These are phyloP conservation scores for Acleris literana DNA, from an alignment of 2,888 invertebrate genomes.

Conservation along the genomic window DNA sequence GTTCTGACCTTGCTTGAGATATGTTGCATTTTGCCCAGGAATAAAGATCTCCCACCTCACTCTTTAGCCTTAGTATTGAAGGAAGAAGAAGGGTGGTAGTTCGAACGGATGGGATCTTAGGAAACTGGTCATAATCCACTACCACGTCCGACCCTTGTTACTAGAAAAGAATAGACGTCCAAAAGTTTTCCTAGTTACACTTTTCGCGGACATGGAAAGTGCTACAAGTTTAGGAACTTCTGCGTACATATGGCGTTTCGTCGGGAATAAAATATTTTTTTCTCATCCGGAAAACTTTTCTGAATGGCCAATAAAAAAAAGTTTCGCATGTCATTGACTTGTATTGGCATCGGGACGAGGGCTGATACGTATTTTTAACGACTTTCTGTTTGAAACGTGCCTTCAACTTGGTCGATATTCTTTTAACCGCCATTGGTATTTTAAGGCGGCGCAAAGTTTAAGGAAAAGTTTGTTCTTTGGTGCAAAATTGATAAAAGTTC, in stretches of 20 bases:
- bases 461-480: slow-evolving; percentile 3
- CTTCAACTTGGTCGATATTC: slow-evolving; percentile 29
- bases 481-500: slow-evolving; percentile 33
- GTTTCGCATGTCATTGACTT: slow-evolving; percentile 36
- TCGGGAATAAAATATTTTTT: slow-evolving; percentile 35
- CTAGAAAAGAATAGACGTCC: slow-evolving; percentile 33
- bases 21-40: slow-evolving; percentile 29
- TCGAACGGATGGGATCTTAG: slow-evolving; percentile 3
- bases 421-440: slow-evolving; percentile 30
- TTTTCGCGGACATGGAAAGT: slow-evolving; percentile 31
- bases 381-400: slow-evolving; percentile 27
- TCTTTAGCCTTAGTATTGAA: neutral
- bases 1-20: slow-evolving; percentile 35
- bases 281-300: slow-evolving; percentile 29
- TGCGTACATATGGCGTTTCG: slow-evolving; percentile 37
- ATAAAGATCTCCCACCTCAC: slow-evolving; percentile 14
- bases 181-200: slow-evolving; percentile 35
- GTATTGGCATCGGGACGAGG: slow-evolving; percentile 30
- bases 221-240: slow-evolving; percentile 29
- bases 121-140: slow-evolving; percentile 30
- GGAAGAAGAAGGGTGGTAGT: neutral
- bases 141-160: slow-evolving; percentile 34
- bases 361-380: slow-evolving; percentile 34
- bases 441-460: slow-evolving; percentile 17
- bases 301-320: slow-evolving; percentile 36